These are phyloP conservation scores for Calyptomena viridis DNA, from an alignment of 2,113 vertebrate genomes.

Conservation along the genomic window DNA sequence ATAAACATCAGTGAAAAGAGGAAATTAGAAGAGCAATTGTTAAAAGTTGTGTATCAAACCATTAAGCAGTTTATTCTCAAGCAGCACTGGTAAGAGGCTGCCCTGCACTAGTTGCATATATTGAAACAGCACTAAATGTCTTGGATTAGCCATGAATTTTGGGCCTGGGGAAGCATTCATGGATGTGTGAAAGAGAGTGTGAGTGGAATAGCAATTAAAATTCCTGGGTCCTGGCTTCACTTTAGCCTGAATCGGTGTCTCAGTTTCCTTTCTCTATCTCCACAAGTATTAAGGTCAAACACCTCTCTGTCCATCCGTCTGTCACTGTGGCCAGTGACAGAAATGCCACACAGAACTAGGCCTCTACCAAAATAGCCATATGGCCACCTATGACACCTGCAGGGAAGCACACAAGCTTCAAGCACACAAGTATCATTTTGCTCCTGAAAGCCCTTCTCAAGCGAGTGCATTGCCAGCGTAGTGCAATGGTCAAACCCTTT, in stretches of 20 bases:
- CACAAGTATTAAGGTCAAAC: not conserved
- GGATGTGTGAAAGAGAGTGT: not conserved
- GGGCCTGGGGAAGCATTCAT: not conserved
- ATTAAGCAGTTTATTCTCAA: slow-evolving; percentile 60
- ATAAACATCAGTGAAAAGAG: slow-evolving; percentile 43
- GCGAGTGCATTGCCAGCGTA: fast-evolving
- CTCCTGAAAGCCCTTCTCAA: not conserved
- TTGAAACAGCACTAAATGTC: slow-evolving; percentile 24
- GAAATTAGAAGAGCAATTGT: slow-evolving; percentile 45
- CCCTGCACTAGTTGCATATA: not conserved
- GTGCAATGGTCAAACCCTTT: not conserved
- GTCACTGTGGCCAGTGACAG: not conserved
- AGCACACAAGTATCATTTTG: not conserved
- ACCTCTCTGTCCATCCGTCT: not conserved
- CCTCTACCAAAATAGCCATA: not conserved
- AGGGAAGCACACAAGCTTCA: fast-evolving
- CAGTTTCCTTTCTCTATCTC: not conserved
- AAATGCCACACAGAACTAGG: not conserved
- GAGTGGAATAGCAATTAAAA: not conserved
- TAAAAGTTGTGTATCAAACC: slow-evolving; percentile 61
- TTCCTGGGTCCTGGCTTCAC: not conserved
- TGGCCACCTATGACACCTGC: fast-evolving
- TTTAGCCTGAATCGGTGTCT: not conserved
- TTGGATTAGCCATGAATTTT: slow-evolving; percentile 6
- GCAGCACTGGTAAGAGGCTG: slow-evolving; percentile 4